Evolutionary conservation across 2,888 invertebrate species (phyloP), one percentile per base, ranked within the genome.

Genomic region (Stenoptilia bipunctidactyla): DNA sequence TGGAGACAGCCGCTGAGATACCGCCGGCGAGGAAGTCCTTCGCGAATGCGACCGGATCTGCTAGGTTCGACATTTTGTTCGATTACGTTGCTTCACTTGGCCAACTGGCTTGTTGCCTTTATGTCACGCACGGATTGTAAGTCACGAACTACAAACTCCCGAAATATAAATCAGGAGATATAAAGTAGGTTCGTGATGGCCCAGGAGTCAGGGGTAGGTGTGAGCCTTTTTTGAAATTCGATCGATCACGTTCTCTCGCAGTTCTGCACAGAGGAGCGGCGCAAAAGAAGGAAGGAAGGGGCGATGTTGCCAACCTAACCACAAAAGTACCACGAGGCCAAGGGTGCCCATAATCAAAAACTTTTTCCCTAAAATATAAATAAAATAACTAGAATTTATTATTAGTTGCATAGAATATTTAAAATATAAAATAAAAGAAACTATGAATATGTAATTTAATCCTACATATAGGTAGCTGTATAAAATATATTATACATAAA

Each of bases 11-110:
- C 51, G 97, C 97, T 46, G 97, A 93, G 49, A 96, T 87, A 66
- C 97, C 97, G 66, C 97, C 97, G 62, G 96, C 95, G 63, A 94
- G 76, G 82, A 96, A 96, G 85, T 96, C 97, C 87, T 96, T 95
- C 72, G 90, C 85, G 84, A 96, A 96, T 69, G 91, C 88, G 74
- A 92, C 86, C 66, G 93, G 93, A 89, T 96, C 96, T 52, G 69
- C 68, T 61, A 82, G 70, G 66, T 75, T 76, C 64, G 82, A 75
- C 82, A 82, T 83, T 75, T 79, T 80, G 79, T 68, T 65, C 47
- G 56, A 56, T 59, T 66, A 58, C 61, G 67, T 66, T 58, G 66
- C 65, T 46, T 68, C 66, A 65, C 66, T 61, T 53, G 66, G 57
- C 57, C 58, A 27, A 58, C 61, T 63, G 64, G 71, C 74, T 68